Base-by-base conservation (phyloP, 2,797 vertebrate species). In the Staurois parvus region DNA sequence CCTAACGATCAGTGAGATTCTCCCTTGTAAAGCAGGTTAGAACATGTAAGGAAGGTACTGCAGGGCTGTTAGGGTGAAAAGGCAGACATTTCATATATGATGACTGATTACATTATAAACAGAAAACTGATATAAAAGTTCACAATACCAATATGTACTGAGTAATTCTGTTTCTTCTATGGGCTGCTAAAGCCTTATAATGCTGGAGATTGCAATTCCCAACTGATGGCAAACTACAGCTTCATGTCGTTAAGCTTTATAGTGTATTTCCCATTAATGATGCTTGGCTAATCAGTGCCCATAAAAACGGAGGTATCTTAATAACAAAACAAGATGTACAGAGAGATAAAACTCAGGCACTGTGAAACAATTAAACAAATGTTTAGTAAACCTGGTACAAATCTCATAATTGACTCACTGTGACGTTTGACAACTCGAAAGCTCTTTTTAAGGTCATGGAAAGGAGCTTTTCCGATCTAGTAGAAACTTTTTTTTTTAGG, bases 211-310 rank as follows among this genome's bases (percentile, higher is more conserved):
- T 59, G 48, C 26, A 21, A 72, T 72, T 81, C 68, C 48, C 68
- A 40, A 70, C 4, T 72, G 68, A 40, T n/a, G n/a, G 48, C 52
- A 56, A 8, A 30, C 70, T 17, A 42, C 37, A 19, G 37, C 21
- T 72, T 72, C 37, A 40, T 37, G 68, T 81, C 45, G 30, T 72
- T 72, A 48, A 28, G 79, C 40, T 72, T 81, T 81, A 81, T 81
- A 81, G 79, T 37, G 79, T 72, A 72, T 72, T 72, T 34, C 68
- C 68, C 70, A 70, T 80, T 80, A 81, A 81, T 81, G 79, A 81
- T 72, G 68, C 79, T 72, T 81, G 32, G 68, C 68, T 70, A 59
- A 81, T 81, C 48, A 81, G 45, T 37, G 68, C 48, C 70, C 32
- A 34, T 81, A 56, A 72, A n/a, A 81, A 69, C 34, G 28, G 34